Evolutionary conservation across 2,888 invertebrate species (phyloP), one percentile per base, ranked within the genome.

Genomic region (Rhimphoctona megacephalus): DNA sequence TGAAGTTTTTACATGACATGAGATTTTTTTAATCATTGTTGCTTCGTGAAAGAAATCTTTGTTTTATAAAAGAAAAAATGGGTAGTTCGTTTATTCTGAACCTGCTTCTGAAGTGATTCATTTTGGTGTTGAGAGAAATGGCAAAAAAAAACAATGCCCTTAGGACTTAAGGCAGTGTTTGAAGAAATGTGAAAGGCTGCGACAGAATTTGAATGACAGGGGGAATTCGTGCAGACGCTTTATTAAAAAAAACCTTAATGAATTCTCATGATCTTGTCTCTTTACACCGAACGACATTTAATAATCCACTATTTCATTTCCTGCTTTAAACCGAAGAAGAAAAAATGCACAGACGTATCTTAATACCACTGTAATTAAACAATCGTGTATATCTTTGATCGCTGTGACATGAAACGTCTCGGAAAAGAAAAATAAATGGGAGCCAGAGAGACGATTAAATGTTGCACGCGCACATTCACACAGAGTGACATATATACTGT

Each of bases 221-320:
- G 25, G 19, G 2, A 30, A n/a, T 6, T 39, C 39, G 57, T 54
- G 57, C 30, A 54, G 8, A 57, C 46, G 11, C 8, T 72, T 57
- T 66, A 76, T 76, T 43, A 57, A 79, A 76, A 85, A n/a, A 54
- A 79, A 79, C 52, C 52, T 22, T 72, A 79, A 82, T 74, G 85
- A 76, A 82, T 69, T 79, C 57, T 82, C 69, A 66, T 46, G 70
- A 64, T 73, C 33, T 43, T 11, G 54, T 64, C 43, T 54, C 61
- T n/a, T 30, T 39, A 57, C 17, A 73, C 54, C 39, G 61, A 74
- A 80, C 69, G 57, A 72, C 69, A 66, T 70, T 73, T 79, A 74
- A 79, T 80, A 85, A 80, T 57, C 54, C 49, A 73, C 30, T 43
- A 54, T 85, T 64, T 54, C 33, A 74, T 85, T 74, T 74, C 57